Percentiles rank a stretch among this genome's conserved stretches.
Evolutionary conservation across 1,140 invertebrate species (phyloP).

Genomic region (Zaprionus gabonicus): DNA sequence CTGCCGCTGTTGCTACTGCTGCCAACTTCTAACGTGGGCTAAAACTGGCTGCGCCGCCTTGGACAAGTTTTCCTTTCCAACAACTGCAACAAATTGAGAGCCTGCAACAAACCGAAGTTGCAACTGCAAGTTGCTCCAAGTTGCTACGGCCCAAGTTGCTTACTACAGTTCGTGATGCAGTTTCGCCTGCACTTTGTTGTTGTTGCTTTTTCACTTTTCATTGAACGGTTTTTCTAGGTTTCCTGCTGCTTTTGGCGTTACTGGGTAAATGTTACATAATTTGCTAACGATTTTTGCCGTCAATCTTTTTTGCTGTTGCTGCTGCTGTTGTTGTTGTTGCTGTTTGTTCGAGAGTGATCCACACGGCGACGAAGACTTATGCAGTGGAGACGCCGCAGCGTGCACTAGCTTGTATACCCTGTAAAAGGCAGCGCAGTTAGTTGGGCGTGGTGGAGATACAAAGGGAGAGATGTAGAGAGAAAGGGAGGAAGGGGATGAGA

Average conservation of each 20-base stretch:
- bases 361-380: neutral
- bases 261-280: constrained; percentile 82
- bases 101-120: constrained; percentile 17
- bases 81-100: constrained; percentile 38
- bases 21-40: constrained; percentile 47
- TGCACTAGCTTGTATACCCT: constrained; percentile 7
- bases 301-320: constrained; percentile 19
- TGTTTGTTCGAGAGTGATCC: constrained; percentile 13
- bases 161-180: constrained; percentile 63
- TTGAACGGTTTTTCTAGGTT: constrained; percentile 77
- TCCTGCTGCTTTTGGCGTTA: constrained; percentile 79
- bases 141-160: constrained; percentile 15
- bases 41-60: constrained; percentile 46
- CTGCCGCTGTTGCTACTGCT: constrained; percentile 19
- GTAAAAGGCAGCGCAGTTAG: neutral
- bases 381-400: neutral
- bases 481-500: neutral
- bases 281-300: constrained; percentile 34
- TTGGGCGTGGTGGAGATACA: neutral
- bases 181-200: constrained; percentile 27
- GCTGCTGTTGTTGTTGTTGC: neutral
- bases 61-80: constrained; percentile 69
- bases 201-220: constrained; percentile 61
- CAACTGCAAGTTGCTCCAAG: constrained; percentile 3
- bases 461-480: neutral